Percentiles rank a stretch among this genome's conserved stretches.
phyloP scores from a whole-genome alignment of 2,797 vertebrate species.

The Galaxias olidus region DNA sequence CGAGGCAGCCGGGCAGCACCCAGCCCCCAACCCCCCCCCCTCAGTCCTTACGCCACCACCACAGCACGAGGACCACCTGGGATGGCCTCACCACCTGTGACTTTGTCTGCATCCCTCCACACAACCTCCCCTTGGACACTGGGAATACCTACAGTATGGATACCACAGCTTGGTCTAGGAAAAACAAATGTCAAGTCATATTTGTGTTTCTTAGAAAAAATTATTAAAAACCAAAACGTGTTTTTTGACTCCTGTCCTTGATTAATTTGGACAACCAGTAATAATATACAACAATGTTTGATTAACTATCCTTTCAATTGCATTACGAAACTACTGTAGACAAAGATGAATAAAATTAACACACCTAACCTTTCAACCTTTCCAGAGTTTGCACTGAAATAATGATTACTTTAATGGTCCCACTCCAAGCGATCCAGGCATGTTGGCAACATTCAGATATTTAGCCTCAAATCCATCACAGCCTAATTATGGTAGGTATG shows the following conservation, averaged over 20 bases:
- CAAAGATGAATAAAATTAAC: constrained; percentile 24
- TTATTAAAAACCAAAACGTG: too few species aligned
- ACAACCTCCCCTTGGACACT: background rate
- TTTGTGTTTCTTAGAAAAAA: too few species aligned
- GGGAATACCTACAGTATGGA: too few species aligned
- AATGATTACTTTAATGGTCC: constrained; percentile 69
- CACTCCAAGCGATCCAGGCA: constrained; percentile 70
- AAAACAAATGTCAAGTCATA: too few species aligned
- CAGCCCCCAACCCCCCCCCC: constrained; percentile 11
- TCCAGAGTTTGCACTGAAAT: constrained; percentile 65
- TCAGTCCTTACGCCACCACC: constrained; percentile 16
- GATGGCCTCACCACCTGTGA: constrained; percentile 56
- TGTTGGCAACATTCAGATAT: constrained; percentile 69
- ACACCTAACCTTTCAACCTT: constrained; percentile 51
- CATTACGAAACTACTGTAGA: constrained; percentile 46
- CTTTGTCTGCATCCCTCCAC: constrained; percentile 34
- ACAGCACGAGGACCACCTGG: constrained; percentile 53
- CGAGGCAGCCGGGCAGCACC: constrained; percentile 50
- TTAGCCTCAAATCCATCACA: constrained; percentile 64
- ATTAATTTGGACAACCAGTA: too few species aligned
- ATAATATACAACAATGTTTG: constrained; percentile 19
- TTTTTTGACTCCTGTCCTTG: too few species aligned
- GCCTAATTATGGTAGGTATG: constrained; percentile 53
- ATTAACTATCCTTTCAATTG: constrained; percentile 13
- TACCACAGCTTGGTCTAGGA: too few species aligned